Conservation (phyloP, 2,888 invertebrate genomes). For the Agapetus fuscipes region DNA sequence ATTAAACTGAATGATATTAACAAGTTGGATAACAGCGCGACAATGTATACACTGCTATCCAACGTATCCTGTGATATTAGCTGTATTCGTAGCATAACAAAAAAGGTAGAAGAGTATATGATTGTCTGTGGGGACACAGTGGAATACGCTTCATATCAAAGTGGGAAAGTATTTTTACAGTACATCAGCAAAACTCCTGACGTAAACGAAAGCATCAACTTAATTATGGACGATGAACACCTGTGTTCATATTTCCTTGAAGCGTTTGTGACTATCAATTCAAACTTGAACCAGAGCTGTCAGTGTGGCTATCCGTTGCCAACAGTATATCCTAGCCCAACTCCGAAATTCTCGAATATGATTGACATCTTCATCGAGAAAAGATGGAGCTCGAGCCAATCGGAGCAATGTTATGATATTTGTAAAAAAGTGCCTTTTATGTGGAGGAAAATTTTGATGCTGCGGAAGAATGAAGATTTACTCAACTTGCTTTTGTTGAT, state of each 20-base stretch:
- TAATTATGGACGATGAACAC: constrained; percentile 33
- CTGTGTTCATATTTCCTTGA: constrained; percentile 45
- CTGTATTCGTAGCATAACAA: constrained; percentile 34
- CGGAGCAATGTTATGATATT: constrained; percentile 40
- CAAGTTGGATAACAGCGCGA: constrained; percentile 21
- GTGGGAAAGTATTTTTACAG: constrained; percentile 26
- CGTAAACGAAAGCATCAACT: constrained; percentile 29
- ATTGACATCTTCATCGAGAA: constrained; percentile 48
- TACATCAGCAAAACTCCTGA: constrained; percentile 32
- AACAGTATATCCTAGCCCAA: constrained; percentile 33
- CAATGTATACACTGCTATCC: constrained; percentile 32
- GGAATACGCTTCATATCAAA: constrained; percentile 10
- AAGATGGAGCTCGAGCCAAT: constrained; percentile 36
- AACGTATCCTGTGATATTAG: constrained; percentile 40
- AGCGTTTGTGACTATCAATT: constrained; percentile 48
- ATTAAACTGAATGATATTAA: constrained; percentile 16
- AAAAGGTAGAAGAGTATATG: constrained; percentile 38
- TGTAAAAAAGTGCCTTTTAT: constrained; percentile 53
- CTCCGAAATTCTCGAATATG: constrained; percentile 43
- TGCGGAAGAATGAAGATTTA: constrained; percentile 41
- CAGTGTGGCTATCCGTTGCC: constrained; percentile 52
- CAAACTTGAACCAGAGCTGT: constrained; percentile 37
- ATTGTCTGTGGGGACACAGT: constrained; percentile 18
- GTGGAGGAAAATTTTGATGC: constrained; percentile 48
- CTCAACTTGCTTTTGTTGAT: constrained; percentile 45